phyloP scores from a whole-genome alignment of 92 coral and sea anemone genomes.

The Heliopora coerulea region DNA sequence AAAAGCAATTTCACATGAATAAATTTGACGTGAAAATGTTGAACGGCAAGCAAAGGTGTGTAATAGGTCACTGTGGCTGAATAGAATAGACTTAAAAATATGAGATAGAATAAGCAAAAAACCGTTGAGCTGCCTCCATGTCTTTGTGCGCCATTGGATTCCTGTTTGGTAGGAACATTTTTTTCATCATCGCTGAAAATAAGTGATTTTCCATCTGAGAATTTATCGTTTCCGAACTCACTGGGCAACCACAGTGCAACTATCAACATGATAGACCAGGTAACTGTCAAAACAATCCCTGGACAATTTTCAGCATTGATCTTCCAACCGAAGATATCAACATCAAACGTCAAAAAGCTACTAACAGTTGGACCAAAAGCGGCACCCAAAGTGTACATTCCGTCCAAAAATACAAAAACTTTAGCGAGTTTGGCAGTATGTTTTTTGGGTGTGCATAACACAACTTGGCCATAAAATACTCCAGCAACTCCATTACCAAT shows the following conservation, averaged over 20 bases:
- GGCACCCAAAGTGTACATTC: background rate
- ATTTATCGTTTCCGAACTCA: background rate
- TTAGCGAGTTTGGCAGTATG: background rate
- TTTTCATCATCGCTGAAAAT: too few species aligned
- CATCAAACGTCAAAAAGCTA: background rate
- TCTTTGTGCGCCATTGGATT: too few species aligned
- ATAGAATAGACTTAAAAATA: conserved; percentile 14
- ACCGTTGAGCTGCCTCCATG: background rate
- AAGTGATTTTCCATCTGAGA: too few species aligned
- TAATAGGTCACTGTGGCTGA: conserved; percentile 26
- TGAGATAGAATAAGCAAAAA: conserved; percentile 8
- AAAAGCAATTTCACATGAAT: too few species aligned
- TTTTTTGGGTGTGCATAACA: background rate
- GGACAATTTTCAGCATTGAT: background rate
- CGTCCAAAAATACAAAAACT: background rate
- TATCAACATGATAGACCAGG: background rate
- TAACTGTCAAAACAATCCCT: background rate
- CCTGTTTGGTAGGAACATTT: too few species aligned
- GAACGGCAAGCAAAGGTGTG: conserved; percentile 13
- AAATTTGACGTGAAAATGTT: conserved; percentile 25
- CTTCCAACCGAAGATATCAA: background rate
- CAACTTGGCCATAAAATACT: conserved; percentile 13
- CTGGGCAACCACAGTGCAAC: background rate
- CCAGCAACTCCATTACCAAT: conserved; percentile 1
- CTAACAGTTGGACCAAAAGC: background rate